Evolutionary conservation across 2,888 invertebrate genomes (phyloP).

Genomic region (Mythimna loreyi): DNA sequence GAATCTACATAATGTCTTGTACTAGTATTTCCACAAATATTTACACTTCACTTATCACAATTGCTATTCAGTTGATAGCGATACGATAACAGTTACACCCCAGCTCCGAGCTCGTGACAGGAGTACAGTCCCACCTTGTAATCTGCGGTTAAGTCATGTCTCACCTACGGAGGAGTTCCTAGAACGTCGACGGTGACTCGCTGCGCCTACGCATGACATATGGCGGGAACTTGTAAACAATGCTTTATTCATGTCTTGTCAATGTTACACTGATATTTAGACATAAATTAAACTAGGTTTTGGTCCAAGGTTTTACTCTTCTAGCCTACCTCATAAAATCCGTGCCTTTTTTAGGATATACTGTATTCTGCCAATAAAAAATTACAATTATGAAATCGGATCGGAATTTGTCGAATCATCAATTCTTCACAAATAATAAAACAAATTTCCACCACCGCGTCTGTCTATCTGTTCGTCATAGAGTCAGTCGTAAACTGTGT

Average conservation of each 20-base stretch:
- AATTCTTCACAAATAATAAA: too few species aligned
- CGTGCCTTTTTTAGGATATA: too few species aligned
- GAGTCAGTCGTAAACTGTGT: too few species aligned
- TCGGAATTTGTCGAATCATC: too few species aligned
- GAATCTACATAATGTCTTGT: background rate
- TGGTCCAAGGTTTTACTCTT: too few species aligned
- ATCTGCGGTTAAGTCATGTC: slow-evolving; percentile 40
- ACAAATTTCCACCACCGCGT: too few species aligned
- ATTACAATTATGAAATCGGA: too few species aligned
- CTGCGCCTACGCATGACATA: slow-evolving; percentile 55
- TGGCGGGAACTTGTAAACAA: slow-evolving; percentile 48
- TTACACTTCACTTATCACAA: background rate
- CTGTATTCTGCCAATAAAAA: too few species aligned
- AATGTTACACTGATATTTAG: background rate
- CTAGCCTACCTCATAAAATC: too few species aligned
- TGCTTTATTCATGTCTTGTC: slow-evolving; percentile 37
- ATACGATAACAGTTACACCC: background rate
- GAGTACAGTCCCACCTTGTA: background rate
- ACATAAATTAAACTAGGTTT: background rate
- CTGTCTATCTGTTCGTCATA: too few species aligned
- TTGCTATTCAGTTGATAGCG: background rate
- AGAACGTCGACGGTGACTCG: slow-evolving; percentile 60
- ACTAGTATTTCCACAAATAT: background rate
- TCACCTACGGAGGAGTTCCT: slow-evolving; percentile 51
- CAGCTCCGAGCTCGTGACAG: slow-evolving; percentile 1